Percentiles rank a stretch among this genome's conserved stretches.
Conservation (phyloP, 1,140 invertebrate genomes). For the Drosophila subpulchrella region DNA sequence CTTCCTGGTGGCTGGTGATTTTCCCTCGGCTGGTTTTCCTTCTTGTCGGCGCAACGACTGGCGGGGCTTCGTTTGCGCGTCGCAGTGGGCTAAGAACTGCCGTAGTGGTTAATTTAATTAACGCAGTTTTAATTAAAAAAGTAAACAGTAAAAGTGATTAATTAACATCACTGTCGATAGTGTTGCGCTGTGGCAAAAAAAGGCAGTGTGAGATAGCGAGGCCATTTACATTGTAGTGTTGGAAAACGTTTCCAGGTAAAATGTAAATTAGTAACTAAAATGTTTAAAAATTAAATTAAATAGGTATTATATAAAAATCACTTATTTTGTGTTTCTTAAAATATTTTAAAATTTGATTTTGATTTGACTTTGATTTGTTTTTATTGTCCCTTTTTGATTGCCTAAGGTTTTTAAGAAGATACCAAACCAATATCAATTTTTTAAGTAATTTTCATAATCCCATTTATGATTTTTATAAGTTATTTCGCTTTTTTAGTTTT, state of each 20-base stretch:
- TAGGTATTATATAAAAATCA: neutral
- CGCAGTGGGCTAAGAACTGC: conserved; percentile 9
- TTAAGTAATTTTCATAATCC: too few relatives aligned
- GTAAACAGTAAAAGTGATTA: conserved; percentile 64
- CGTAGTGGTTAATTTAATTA: conserved; percentile 49
- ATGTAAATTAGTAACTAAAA: too few relatives aligned
- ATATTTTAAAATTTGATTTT: too few relatives aligned
- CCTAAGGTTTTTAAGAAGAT: too few relatives aligned
- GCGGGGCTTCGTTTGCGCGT: conserved; percentile 7
- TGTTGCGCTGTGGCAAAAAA: neutral
- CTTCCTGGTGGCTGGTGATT: conserved; percentile 3
- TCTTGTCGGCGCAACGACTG: conserved; percentile 1
- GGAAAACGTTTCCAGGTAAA: neutral
- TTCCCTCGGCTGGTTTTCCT: conserved; percentile 1
- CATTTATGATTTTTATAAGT: neutral
- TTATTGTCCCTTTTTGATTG: too few relatives aligned
- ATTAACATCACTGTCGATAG: conserved; percentile 39
- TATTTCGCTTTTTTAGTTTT: neutral
- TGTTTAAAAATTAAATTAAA: neutral
- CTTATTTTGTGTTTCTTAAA: too few relatives aligned
- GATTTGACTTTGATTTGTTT: too few relatives aligned
- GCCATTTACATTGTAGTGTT: neutral
- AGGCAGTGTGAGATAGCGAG: conserved; percentile 10
- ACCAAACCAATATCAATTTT: too few relatives aligned
- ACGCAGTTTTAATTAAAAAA: conserved; percentile 54